These are phyloP conservation scores for Phrynocephalus versicolor DNA, from an alignment of 2,113 vertebrate genomes.

Conservation along the genomic window DNA sequence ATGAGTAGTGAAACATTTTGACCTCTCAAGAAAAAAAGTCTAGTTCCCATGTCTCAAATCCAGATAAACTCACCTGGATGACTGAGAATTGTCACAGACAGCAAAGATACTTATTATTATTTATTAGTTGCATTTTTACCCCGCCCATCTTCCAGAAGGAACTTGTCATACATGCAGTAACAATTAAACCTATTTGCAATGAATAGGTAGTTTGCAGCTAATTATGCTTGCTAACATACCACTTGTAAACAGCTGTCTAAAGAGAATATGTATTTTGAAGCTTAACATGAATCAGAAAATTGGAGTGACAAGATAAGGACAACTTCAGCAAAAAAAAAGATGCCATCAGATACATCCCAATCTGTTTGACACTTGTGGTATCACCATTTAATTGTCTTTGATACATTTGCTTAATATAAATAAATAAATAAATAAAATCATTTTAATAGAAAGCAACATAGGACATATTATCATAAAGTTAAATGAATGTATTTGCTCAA, in stretches of 20 bases:
- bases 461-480: background rate
- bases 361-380: background rate
- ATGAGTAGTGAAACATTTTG: no score
- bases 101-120: no score
- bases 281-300: slow-evolving; percentile 25
- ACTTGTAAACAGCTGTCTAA: slow-evolving; percentile 27
- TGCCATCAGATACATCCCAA: background rate
- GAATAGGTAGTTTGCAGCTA: slow-evolving; percentile 31
- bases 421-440: background rate
- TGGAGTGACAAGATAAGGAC: slow-evolving; percentile 51
- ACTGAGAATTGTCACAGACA: no score
- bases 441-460: background rate
- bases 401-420: background rate
- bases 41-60: no score
- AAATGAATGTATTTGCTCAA: background rate
- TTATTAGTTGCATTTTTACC: no score
- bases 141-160: no score
- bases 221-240: slow-evolving; percentile 17
- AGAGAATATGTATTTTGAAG: slow-evolving; percentile 15
- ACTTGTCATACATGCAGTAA: slow-evolving; percentile 13
- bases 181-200: slow-evolving; percentile 41
- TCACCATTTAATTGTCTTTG: background rate
- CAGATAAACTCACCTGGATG: no score
- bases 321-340: background rate
- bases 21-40: no score